phyloP scores from a whole-genome alignment of 53 echinoderm and acorn worm species.

The Pentamera pediparva region DNA sequence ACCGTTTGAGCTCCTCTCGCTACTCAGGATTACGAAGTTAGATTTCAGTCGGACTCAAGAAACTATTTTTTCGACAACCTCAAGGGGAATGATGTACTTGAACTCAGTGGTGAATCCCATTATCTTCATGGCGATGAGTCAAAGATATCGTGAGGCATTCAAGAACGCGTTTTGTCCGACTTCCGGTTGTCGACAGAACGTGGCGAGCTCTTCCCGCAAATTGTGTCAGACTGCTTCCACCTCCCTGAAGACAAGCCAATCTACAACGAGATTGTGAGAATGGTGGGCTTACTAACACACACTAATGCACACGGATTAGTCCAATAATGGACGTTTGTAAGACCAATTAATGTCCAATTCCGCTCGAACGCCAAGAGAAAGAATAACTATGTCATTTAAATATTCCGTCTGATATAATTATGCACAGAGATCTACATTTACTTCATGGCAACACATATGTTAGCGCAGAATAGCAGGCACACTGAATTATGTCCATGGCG shows the following conservation, averaged over 20 bases:
- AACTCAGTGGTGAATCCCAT: slow-evolving; percentile 87
- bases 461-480: no score
- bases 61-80: background rate
- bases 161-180: slow-evolving; percentile 63
- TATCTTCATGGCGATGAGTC: slow-evolving; percentile 85
- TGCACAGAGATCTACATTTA: no score
- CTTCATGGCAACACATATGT: no score
- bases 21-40: background rate
- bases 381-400: no score
- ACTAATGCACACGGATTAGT: no score
- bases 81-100: slow-evolving; percentile 66
- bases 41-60: background rate
- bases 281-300: no score
- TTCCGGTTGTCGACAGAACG: background rate
- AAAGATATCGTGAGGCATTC: slow-evolving; percentile 79
- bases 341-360: no score
- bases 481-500: no score
- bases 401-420: no score
- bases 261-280: slow-evolving; percentile 41
- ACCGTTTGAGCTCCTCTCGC: slow-evolving; percentile 45
- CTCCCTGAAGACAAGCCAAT: slow-evolving; percentile 54
- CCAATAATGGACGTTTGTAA: no score
- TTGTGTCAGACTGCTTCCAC: slow-evolving; percentile 47
- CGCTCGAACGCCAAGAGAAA: no score
- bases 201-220: no score